Conservation (phyloP, 2,113 vertebrate species). For the Conger conger region DNA sequence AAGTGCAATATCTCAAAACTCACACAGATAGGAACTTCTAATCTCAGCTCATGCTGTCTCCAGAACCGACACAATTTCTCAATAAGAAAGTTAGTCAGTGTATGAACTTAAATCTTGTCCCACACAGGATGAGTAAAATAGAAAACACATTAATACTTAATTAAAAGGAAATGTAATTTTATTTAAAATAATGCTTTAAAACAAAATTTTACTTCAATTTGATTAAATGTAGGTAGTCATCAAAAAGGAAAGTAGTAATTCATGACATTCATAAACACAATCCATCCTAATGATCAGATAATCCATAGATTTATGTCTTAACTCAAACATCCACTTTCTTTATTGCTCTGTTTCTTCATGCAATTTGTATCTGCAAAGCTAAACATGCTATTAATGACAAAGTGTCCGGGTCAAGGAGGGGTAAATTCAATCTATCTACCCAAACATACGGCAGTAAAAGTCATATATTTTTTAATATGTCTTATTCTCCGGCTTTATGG, state of each 20-base stretch:
- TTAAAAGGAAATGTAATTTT: neutral
- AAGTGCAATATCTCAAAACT: no score
- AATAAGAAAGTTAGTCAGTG: neutral
- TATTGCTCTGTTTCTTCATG: neutral
- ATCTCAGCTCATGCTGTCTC: no score
- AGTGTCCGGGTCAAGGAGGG: neutral
- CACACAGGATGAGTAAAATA: neutral
- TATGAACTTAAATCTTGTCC: neutral
- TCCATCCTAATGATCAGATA: neutral
- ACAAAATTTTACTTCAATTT: neutral
- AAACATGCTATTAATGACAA: neutral
- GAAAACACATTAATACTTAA: neutral
- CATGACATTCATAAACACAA: neutral
- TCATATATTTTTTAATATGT: neutral
- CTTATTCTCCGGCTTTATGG: neutral
- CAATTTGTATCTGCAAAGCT: neutral
- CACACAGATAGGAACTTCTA: no score
- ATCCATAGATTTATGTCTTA: neutral
- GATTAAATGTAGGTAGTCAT: neutral
- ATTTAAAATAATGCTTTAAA: neutral
- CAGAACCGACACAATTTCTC: neutral
- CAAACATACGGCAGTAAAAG: conserved; percentile 6
- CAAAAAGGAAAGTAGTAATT: neutral
- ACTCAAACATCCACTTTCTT: neutral
- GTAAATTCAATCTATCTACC: neutral